Conservation (phyloP, 2,797 vertebrate species). For the Corythornis leucogaster region DNA sequence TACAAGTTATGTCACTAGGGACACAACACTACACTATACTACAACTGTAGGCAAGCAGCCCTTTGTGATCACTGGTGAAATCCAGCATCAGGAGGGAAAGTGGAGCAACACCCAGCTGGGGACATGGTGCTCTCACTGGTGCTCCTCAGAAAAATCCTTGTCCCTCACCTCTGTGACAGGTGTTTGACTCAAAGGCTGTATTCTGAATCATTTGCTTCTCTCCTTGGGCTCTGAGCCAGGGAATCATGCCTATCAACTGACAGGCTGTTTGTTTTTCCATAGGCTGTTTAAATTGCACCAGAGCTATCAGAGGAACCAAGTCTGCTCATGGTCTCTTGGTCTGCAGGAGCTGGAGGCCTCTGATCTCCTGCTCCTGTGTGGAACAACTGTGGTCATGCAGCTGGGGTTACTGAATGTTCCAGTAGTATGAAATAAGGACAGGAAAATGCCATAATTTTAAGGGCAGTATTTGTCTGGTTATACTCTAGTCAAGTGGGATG, state of each 20-base stretch:
- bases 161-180: not conserved
- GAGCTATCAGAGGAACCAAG: not conserved
- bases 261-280: conserved; percentile 29
- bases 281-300: not conserved
- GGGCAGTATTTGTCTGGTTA: not conserved
- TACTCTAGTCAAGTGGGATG: not conserved
- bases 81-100: not conserved
- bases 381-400: not conserved
- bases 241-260: not conserved
- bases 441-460: not conserved
- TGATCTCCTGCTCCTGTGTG: not conserved
- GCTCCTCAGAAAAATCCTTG: not conserved
- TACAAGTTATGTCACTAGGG: not conserved
- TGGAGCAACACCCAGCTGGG: not conserved
- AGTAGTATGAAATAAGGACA: not conserved
- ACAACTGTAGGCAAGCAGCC: not conserved
- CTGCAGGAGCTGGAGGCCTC: not conserved
- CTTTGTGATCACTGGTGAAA: not conserved
- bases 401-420: not conserved
- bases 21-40: not conserved
- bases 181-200: not conserved
- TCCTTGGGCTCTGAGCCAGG: not conserved
- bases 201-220: not conserved
- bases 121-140: not conserved
- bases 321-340: not conserved